Evolutionary conservation across 2,113 vertebrate genomes (phyloP), one percentile per base, ranked within the genome.

Genomic region (Dipodomys ordii): DNA sequence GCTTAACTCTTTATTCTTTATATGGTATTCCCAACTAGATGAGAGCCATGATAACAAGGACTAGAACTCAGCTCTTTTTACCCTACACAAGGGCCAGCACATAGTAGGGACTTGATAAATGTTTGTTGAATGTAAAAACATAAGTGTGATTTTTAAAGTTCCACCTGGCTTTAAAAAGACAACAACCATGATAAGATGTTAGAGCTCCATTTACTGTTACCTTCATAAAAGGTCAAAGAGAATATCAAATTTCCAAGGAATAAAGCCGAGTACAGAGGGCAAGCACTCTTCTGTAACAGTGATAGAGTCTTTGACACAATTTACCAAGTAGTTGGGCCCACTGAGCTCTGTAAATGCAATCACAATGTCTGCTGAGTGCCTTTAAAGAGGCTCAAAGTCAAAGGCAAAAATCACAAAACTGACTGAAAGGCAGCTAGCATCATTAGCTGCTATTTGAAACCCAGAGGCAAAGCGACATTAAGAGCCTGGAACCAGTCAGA

Each of bases 381-480:
- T 95, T 90, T 97, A 95, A 94, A 94, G 84, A 86, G 44, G 28
- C 91, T 88, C 95, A 94, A 95, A 96, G 93, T 7, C 91, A 96
- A 93, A 87, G 88, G 89, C 87, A 97, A 88, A 94, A 94, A 74
- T 90, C 71, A 94, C 74, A 85, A 86, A 95, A 76, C 65, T 30
- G 13, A 74, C 74, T 74, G 65, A 90, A 94, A 96, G 82, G 82
- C 85, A 77, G 62, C 35, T 57, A 89, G 90, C 84, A 94, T 93
- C 85, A 90, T 95, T 93, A 95, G 82, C 53, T 95, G 87, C 67
- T 90, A 60, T 92, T 91, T 91, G 96, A 96, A 93, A 92, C 87
- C 90, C 16, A 0, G 91, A 95, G 90, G 90, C 95, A 95, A 93
- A 87, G 78, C 83, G 82, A 86, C 67, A 87, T 95, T 88, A 91